Base-by-base conservation (phyloP, 2,888 invertebrate genomes). In the Endotricha flammealis region DNA sequence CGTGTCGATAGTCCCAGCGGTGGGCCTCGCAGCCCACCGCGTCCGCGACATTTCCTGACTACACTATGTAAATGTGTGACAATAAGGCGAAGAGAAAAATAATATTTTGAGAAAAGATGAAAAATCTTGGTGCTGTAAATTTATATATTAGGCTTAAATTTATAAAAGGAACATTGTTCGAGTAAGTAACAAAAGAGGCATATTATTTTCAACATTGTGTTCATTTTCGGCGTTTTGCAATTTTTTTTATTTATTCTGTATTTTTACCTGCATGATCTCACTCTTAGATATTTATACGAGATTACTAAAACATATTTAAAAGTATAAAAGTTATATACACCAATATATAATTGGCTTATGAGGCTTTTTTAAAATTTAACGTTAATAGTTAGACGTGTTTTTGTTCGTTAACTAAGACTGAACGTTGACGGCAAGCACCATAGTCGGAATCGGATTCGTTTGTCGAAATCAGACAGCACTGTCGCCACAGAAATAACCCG, bases 91-190 rank as follows among this genome's bases (percentile, higher is more conserved):
- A 81, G 74, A 82, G 74, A 82, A 75, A 80, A 69, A 70, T 63
- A 72, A 73, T 81, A 82, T 83, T 83, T 85, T 83, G 81, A 80
- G 78, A 80, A 82, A 82, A 77, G 79, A 80, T 74, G 71, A 77
- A 79, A 85, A 82, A 83, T 80, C 82, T 86, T 86, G 86, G 86
- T 86, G 86, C 86, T 86, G 86, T 82, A 83, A 86, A 86, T 81
- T 85, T 76, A 85, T 86, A 85, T 85, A 86, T 85, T 86, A 85
- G 85, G 85, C 83, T 85, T 86, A 85, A 86, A 83, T 80, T 76
- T 72, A 80, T 78, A 74, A 73, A 70, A 66, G 55, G 70, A 79
- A 77, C 68, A 63, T 72, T 82, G 82, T 85, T 85, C 81, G 80
- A 75, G 64, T 82, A 81, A 76, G 83, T 74, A 81, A 81, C 80